A percentile compares a stretch with the other conserved stretches of the same genome.
Evolutionary conservation across 2,888 invertebrate genomes (phyloP).

Genomic region (Magallana nippona): DNA sequence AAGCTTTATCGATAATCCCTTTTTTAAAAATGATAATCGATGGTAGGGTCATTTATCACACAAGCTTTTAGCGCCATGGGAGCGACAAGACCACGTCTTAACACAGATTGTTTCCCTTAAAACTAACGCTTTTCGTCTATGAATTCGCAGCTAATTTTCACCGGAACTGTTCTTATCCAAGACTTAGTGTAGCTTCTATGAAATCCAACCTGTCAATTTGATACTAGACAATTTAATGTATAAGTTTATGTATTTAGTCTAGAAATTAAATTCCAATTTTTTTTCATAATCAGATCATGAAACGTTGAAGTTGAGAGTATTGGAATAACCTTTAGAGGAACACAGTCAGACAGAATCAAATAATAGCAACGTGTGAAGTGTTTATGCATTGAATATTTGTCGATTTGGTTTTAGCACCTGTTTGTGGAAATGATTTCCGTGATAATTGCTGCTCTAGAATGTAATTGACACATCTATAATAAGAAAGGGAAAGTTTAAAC

Average conservation of each 20-base stretch:
- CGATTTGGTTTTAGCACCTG: too few species aligned
- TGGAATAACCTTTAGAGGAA: too few species aligned
- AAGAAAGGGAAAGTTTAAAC: too few species aligned
- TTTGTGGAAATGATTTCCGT: too few species aligned
- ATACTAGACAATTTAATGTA: not conserved
- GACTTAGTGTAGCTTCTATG: not conserved
- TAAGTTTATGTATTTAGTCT: constrained; percentile 20
- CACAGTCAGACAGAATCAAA: too few species aligned
- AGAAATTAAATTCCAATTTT: constrained; percentile 5
- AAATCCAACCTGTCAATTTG: constrained; percentile 3
- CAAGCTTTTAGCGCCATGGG: not conserved
- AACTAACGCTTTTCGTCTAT: constrained; percentile 29
- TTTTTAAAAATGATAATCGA: constrained; percentile 33
- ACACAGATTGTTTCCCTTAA: not conserved
- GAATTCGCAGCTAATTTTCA: constrained; percentile 31
- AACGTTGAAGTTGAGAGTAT: not conserved
- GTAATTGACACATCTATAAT: too few species aligned
- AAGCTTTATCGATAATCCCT: constrained; percentile 22
- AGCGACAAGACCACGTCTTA: constrained; percentile 13
- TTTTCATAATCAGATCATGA: not conserved
- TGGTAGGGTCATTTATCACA: constrained; percentile 17
- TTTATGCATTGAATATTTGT: too few species aligned
- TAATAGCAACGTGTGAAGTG: too few species aligned
- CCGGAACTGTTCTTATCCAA: constrained; percentile 28
- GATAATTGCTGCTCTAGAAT: too few species aligned